Percentiles rank a stretch among this genome's conserved stretches.
Conservation (phyloP, 2,797 vertebrate species). For the Allobates femoralis region DNA sequence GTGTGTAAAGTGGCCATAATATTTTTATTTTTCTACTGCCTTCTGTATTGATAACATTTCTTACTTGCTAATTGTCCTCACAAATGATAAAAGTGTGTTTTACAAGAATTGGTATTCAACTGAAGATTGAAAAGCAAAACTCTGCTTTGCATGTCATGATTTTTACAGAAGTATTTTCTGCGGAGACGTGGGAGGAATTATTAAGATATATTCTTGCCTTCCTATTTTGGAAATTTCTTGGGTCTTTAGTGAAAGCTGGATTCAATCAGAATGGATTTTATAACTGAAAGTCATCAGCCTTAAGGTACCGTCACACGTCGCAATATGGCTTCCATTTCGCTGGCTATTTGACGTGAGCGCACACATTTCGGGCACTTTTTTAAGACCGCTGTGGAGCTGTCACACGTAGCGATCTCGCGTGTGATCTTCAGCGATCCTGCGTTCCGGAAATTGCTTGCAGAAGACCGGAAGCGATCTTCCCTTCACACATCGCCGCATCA, state of each 20-base stretch:
- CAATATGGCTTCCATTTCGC: no score
- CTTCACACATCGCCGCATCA: no score
- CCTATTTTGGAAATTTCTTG: conserved; percentile 45
- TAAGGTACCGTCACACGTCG: no score
- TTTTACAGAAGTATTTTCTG: conserved; percentile 3
- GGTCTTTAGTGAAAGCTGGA: background rate
- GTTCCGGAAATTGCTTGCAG: no score
- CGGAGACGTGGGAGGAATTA: conserved; percentile 5
- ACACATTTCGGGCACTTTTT: no score
- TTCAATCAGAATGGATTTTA: conserved; percentile 26
- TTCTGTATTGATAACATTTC: background rate
- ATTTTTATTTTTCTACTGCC: background rate
- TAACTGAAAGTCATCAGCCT: conserved; percentile 18
- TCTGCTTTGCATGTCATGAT: background rate
- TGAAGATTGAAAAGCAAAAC: background rate
- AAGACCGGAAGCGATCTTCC: no score
- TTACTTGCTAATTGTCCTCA: background rate
- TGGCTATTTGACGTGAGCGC: no score
- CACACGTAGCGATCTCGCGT: no score
- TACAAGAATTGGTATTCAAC: background rate
- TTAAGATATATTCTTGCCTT: conserved; percentile 13
- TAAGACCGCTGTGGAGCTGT: no score
- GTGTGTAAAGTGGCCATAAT: no score
- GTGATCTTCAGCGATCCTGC: no score
- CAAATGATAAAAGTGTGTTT: background rate